Base-by-base conservation (phyloP, 2,888 invertebrate genomes). In the Scaptomyza caliginosa region DNA sequence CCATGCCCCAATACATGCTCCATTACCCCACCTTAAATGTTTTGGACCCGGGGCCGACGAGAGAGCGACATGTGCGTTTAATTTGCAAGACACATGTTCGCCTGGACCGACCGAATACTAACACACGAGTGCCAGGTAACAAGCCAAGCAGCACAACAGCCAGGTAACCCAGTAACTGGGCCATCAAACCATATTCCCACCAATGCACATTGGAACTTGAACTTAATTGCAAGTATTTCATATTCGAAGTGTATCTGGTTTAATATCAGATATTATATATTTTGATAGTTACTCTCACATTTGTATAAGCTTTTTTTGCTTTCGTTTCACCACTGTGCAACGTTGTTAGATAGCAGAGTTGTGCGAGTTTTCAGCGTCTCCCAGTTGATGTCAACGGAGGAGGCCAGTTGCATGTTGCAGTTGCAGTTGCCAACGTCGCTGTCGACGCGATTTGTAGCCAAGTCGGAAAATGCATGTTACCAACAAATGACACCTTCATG, bases 401-500 rank as follows among this genome's bases (percentile, higher is more conserved):
- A 42, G 71, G 26, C 59, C 55, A 62, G 66, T 75, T 72, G 63
- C 66, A 65, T 65, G 59, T 71, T 70, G 60, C 60, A 63, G 62
- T 69, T 65, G 65, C 54, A 38, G 68, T 66, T 49, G 66, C 40
- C 23, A 52, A 66, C 66, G 74, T 71, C 66, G 77, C 71, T 71
- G 72, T 76, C 77, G 70, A 59, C 69, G 82, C 88, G 87, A 88
- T 88, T 88, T 88, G 86, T 88, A 83, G 71, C 67, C 85, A 70
- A 84, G 88, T 80, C 88, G 79, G 77, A 77, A 74, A 88, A 86
- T 84, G 78, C 88, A 86, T 87, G 88, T 82, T 76, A 64, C 74
- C 78, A 78, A 86, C 88, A 88, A 89, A 89, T 89, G 89, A 89
- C 88, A 88, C 86, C 88, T 88, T 84, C 82, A 86, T 72, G 86